These are phyloP conservation scores for Hippocampus comes DNA, from an alignment of 2,113 vertebrate genomes.

Conservation along the genomic window DNA sequence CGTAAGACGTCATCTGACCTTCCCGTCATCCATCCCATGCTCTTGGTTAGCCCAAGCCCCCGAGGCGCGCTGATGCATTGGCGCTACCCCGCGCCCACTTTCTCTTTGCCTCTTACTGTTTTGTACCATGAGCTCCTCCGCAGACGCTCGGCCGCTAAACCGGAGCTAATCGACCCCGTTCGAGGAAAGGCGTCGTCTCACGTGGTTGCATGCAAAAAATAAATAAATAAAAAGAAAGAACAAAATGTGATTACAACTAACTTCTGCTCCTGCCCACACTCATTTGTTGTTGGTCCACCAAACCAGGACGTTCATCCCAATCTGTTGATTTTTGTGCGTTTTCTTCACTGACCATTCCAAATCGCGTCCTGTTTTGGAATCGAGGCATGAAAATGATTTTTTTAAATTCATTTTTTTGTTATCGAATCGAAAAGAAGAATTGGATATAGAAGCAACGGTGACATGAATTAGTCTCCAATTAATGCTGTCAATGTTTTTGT, in stretches of 20 bases:
- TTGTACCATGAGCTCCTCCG: not conserved
- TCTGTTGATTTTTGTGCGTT: too few species aligned
- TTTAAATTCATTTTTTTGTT: too few species aligned
- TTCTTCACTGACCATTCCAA: too few species aligned
- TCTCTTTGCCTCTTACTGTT: not conserved
- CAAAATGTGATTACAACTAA: not conserved
- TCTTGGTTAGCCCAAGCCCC: too few species aligned
- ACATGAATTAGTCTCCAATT: too few species aligned
- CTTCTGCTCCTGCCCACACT: too few species aligned
- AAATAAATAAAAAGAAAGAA: not conserved
- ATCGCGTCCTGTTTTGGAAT: not conserved
- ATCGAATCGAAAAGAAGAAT: too few species aligned
- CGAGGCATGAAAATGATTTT: too few species aligned
- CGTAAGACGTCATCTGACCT: not conserved
- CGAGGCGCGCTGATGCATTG: not conserved
- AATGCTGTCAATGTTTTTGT: not conserved
- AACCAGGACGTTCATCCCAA: too few species aligned
- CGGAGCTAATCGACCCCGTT: not conserved
- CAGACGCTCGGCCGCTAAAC: not conserved
- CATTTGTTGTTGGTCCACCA: too few species aligned
- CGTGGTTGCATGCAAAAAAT: not conserved
- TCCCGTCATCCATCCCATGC: not conserved
- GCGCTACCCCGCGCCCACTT: not conserved
- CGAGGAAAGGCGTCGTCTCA: not conserved
- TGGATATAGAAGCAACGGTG: too few species aligned